phyloP scores from a whole-genome alignment of 2,888 invertebrate genomes.

The Zygogramma bicolorata region DNA sequence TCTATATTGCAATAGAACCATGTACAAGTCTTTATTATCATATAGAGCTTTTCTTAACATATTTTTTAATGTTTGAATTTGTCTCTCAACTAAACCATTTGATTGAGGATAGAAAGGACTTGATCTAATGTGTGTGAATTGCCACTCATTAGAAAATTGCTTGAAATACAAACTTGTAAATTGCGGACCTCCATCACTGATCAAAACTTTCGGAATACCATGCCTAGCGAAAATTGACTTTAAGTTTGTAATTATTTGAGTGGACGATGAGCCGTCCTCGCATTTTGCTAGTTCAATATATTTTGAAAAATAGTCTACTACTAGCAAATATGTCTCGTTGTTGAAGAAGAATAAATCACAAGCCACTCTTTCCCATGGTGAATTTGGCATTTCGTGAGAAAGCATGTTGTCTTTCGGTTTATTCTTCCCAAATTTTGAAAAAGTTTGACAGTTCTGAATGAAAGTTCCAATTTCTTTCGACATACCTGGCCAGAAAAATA shows the following conservation, averaged over 20 bases:
- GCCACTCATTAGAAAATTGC: background rate
- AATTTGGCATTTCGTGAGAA: conserved; percentile 12
- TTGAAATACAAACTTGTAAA: conserved; percentile 10
- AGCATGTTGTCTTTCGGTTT: background rate
- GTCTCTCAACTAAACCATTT: conserved; percentile 24
- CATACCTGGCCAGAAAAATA: background rate
- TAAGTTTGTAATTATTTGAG: background rate
- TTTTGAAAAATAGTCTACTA: conserved; percentile 3
- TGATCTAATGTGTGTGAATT: background rate
- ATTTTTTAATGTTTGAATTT: conserved; percentile 41
- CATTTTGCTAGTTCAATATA: conserved; percentile 7
- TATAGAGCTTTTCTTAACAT: conserved; percentile 35
- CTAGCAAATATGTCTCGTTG: conserved; percentile 4
- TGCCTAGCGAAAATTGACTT: background rate
- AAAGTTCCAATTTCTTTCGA: conserved; percentile 15
- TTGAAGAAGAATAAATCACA: conserved; percentile 20
- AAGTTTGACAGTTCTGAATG: conserved; percentile 5
- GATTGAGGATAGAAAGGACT: background rate
- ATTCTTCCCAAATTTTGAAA: conserved; percentile 5
- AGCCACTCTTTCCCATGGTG: conserved; percentile 13
- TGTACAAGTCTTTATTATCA: too few species aligned
- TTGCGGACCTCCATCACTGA: conserved; percentile 15
- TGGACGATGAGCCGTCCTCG: background rate
- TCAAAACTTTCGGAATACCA: background rate
- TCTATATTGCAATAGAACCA: too few species aligned